Evolutionary conservation across 2,888 invertebrate genomes (phyloP), one percentile per base, ranked within the genome.

Genomic region (Therioaphis trifolii): DNA sequence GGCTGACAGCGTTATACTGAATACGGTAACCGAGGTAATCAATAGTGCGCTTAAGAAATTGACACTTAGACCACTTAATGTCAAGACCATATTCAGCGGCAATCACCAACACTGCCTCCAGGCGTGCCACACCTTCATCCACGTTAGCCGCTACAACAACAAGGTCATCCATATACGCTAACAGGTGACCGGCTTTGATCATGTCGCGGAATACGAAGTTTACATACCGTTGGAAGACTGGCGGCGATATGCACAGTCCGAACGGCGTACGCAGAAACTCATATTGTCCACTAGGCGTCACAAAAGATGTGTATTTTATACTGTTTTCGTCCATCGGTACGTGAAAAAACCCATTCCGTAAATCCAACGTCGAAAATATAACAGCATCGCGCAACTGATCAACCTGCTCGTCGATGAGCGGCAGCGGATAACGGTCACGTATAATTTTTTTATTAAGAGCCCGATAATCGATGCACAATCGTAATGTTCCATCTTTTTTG

Each of bases 121-220:
- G 82, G 72, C 61, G 35, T 66, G 87, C n/a, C n/a, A n/a, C n/a
- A n/a, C n/a, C 88, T 40, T 87, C 86, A 27, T 86, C 77, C 68
- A 85, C 80, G 27, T 84, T 82, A 15, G 71, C 72, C 2, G 86
- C 78, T 15, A 85, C 85, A n/a, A 87, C 86, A 27, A 87, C 85
- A 4, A 87, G 66, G 66, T 88, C 87, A 75, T 87, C 87, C 82
- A 87, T 85, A 84, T 87, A 87, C 0, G 61, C 63, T 0, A 55
- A 24, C 86, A 5, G 87, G 86, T 66, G 85, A 69, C 86, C 49
- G 2, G 69, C 46, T 5, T 86, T 86, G 0, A 88, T 77, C 2
- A 87, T 86, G 61, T 86, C 63, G 66, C 88, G 88, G 11, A 88
- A 86, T 24, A 85, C 75, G 0, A 7, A n/a, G n/a, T 43, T 43